Evolutionary conservation across 2,797 vertebrate genomes (phyloP).

Genomic region (Heliangelus exortis): DNA sequence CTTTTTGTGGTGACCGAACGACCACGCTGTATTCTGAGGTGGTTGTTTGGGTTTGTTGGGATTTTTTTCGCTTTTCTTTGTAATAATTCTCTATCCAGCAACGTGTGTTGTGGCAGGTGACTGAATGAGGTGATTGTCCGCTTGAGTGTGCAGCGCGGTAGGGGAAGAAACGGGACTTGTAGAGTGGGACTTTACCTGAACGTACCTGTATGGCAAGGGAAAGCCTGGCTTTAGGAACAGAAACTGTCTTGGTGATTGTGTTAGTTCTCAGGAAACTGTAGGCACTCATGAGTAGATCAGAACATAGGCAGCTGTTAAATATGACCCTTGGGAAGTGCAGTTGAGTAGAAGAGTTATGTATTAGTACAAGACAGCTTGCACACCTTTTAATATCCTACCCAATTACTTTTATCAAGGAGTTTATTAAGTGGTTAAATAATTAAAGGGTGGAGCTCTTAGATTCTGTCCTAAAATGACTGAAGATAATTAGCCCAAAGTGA

Average conservation of each 20-base stretch:
- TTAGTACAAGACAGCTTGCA: not conserved
- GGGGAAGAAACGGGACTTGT: rapidly evolving
- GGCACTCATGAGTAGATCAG: rapidly evolving
- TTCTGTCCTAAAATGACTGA: not conserved
- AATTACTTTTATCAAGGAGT: rapidly evolving
- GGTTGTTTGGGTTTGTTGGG: too few relatives aligned
- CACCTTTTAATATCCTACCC: not conserved
- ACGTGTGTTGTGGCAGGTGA: rapidly evolving
- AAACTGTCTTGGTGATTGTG: rapidly evolving
- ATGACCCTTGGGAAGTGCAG: rapidly evolving
- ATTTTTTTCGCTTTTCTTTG: too few relatives aligned
- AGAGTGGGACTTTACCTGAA: not conserved
- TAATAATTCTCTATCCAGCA: rapidly evolving
- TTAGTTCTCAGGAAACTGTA: rapidly evolving
- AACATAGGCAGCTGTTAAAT: rapidly evolving
- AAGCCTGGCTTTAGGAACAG: too few relatives aligned
- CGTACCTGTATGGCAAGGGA: too few relatives aligned
- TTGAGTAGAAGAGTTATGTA: not conserved
- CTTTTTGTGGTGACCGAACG: not conserved
- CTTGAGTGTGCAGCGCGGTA: rapidly evolving
- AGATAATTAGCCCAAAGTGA: not conserved
- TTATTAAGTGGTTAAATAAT: not conserved
- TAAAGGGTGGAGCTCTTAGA: not conserved
- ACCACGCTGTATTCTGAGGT: not conserved
- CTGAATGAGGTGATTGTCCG: rapidly evolving